phyloP scores from a whole-genome alignment of 2,113 vertebrate species.

The Callithrix jacchus region DNA sequence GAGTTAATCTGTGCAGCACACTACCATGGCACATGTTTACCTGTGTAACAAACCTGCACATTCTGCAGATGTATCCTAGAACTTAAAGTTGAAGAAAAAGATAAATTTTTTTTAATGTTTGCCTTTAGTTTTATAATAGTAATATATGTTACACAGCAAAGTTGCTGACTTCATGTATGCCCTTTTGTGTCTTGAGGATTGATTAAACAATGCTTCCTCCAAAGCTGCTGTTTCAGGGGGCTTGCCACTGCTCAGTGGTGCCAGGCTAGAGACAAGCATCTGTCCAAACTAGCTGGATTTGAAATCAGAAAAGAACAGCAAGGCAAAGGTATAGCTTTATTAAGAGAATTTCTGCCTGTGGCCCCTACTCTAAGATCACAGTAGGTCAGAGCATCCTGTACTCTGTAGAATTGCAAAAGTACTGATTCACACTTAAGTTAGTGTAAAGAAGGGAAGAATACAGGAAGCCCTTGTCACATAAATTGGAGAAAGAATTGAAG shows the following conservation, averaged over 20 bases:
- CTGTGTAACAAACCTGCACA: no score
- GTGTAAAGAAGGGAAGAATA: neutral
- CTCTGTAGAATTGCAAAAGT: neutral
- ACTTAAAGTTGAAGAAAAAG: no score
- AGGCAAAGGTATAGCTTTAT: neutral
- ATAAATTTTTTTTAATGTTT: no score
- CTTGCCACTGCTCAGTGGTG: neutral
- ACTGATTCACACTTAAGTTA: no score
- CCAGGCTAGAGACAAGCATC: neutral
- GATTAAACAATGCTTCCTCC: neutral
- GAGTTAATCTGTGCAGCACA: no score
- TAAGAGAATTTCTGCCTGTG: neutral
- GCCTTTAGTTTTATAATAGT: neutral
- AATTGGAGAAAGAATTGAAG: neutral
- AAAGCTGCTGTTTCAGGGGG: neutral
- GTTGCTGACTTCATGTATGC: neutral
- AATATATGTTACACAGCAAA: no score
- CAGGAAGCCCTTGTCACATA: neutral
- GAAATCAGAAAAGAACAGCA: neutral
- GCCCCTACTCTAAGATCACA: neutral
- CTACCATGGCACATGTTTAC: no score
- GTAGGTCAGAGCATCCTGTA: neutral
- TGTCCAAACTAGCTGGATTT: neutral
- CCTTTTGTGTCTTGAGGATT: neutral
- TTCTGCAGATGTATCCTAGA: no score